A percentile compares a stretch with the other conserved stretches of the same genome.
phyloP scores from a whole-genome alignment of 1,140 invertebrate genomes.

The Dendrolimus kikuchii region DNA sequence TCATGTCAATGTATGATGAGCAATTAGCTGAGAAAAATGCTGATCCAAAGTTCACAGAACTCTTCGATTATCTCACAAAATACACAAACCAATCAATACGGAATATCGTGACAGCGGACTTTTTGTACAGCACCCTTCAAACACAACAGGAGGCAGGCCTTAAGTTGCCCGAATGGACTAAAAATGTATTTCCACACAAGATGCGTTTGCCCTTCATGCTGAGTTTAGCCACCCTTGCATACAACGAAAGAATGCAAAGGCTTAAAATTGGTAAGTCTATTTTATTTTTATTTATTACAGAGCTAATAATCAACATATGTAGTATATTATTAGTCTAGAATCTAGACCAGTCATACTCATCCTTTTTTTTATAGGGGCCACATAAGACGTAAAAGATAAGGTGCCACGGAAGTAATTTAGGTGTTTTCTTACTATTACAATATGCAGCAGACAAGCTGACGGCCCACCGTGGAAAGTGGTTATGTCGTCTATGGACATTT shows the following conservation, averaged over 20 bases:
- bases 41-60: conserved; percentile 70
- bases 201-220: conserved; percentile 78
- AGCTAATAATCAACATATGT: neutral
- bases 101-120: conserved; percentile 79
- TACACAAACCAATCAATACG: conserved; percentile 79
- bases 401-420: too few relatives aligned
- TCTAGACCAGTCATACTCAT: too few relatives aligned
- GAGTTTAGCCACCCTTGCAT: conserved; percentile 80
- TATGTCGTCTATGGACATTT: too few relatives aligned
- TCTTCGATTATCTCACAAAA: conserved; percentile 77
- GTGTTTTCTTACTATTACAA: too few relatives aligned
- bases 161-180: conserved; percentile 81
- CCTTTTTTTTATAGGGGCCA: too few relatives aligned
- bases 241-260: conserved; percentile 79
- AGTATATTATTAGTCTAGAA: too few relatives aligned
- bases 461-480: too few relatives aligned
- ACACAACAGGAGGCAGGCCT: conserved; percentile 79
- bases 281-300: conserved; percentile 2
- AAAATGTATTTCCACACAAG: conserved; percentile 78
- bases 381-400: too few relatives aligned
- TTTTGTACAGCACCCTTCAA: conserved; percentile 81
- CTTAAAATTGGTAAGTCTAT: conserved; percentile 79
- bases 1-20: conserved; percentile 71
- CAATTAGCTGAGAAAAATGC: conserved; percentile 71
- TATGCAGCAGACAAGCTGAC: too few relatives aligned